These are phyloP conservation scores for Scrobipalpa costella DNA, from an alignment of 2,888 invertebrate species.

Conservation along the genomic window DNA sequence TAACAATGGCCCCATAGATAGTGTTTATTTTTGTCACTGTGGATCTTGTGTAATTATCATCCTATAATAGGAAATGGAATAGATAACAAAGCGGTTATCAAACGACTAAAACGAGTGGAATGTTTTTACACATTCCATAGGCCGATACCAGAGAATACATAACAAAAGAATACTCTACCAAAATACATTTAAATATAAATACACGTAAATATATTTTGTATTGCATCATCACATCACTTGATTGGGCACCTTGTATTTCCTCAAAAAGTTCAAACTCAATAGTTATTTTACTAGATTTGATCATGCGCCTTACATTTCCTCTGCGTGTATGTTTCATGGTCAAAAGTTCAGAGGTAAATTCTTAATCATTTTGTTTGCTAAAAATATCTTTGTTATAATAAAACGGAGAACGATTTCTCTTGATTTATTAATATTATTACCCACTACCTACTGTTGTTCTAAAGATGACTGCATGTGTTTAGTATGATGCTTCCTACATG, in stretches of 20 bases:
- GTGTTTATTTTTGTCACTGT: background rate
- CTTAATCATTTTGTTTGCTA: background rate
- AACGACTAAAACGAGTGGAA: background rate
- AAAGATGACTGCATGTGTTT: too few relatives aligned
- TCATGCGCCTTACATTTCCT: background rate
- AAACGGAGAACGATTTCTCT: too few relatives aligned
- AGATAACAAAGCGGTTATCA: background rate
- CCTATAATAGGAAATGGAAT: background rate
- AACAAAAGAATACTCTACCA: too few relatives aligned
- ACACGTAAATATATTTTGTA: background rate
- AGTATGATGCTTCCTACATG: too few relatives aligned
- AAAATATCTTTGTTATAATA: too few relatives aligned
- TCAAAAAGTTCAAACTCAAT: background rate
- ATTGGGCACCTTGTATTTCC: background rate
- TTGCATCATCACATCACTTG: background rate
- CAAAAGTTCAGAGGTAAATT: background rate
- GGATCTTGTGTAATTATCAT: too few relatives aligned
- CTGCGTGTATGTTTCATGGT: background rate
- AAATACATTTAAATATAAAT: background rate
- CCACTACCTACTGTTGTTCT: too few relatives aligned
- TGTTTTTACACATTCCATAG: background rate
- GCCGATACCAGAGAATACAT: too few relatives aligned
- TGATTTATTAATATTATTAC: too few relatives aligned
- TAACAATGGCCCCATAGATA: background rate
- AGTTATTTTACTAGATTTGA: background rate